Base-by-base conservation (phyloP, 2,888 invertebrate species). In the Heteromyza rotundicornis region DNA sequence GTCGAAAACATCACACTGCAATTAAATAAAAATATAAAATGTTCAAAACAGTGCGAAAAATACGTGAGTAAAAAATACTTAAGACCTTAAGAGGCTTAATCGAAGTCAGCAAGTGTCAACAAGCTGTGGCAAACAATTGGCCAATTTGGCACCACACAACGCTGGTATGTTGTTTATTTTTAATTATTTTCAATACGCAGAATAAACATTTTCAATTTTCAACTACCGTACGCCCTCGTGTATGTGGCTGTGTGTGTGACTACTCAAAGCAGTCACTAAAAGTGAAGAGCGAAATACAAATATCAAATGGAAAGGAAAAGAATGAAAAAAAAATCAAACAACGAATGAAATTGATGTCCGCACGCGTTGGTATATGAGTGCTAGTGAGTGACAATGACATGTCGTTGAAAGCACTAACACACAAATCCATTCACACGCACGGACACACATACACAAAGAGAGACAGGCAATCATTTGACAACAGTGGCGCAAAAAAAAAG, bases 1-100 rank as follows among this genome's bases (percentile, higher is more conserved):
- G 86, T 94, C 92, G 88, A 92, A 94, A 76, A 94, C 88, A 84
- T 90, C 90, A 83, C 91, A 91, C 94, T 94, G 89, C 1, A 77
- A 77, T 55, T 7, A 60, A 20, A 61, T 16, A 50, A 17, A 8
- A n/a, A n/a, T n/a, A n/a, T n/a, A n/a, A n/a, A n/a, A n/a, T n/a
- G n/a, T n/a, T n/a, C n/a, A n/a, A n/a, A n/a, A n/a, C n/a, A n/a
- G n/a, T n/a, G n/a, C n/a, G n/a, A n/a, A n/a, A n/a, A n/a, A n/a
- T n/a, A n/a, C n/a, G n/a, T n/a, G n/a, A n/a, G n/a, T n/a, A n/a
- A n/a, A n/a, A n/a, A n/a, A n/a, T n/a, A n/a, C n/a, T n/a, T n/a
- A n/a, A n/a, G n/a, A n/a, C n/a, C n/a, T n/a, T n/a, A n/a, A n/a
- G n/a, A n/a, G n/a, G n/a, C n/a, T n/a, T n/a, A n/a, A n/a, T n/a